Base-by-base conservation (phyloP, 2,888 invertebrate species). In the Lymantria monacha region DNA sequence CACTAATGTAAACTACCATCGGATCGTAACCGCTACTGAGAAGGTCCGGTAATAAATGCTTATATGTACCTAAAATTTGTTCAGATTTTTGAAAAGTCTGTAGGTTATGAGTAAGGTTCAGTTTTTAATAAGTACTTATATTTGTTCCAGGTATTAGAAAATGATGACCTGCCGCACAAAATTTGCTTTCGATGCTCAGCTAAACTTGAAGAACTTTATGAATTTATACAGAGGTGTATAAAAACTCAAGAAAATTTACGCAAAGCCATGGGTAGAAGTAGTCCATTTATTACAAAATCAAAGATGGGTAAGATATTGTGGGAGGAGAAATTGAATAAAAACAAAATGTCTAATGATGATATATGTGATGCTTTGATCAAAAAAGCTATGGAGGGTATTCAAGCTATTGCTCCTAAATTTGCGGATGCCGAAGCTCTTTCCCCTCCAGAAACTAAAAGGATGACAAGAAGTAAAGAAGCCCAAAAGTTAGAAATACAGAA, bases 141-240 rank as follows among this genome's bases (percentile, higher is more conserved):
- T 22, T 22, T 33, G 33, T 88, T 86, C 38, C 79, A 92, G 92
- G 73, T 92, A 57, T 73, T 79, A 22, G 91, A 91, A 72, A 84
- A 86, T 74, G 92, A 92, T 74, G 86, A 87, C 38, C 72, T 92
- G 1, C 91, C 92, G n/a, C 89, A 91, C 61, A 92, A 88, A 78
- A 89, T 92, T 51, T 92, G 92, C 64, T 92, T 89, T 59, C 76
- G 92, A 12, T 92, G 92, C 58, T 91, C 92, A 49, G 91, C 92
- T 11, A 92, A 92, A 63, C 76, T 92, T 30, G 88, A 91, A 63
- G 92, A 92, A 59, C 72, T 91, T 5, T 69, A 87, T 70, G 92
- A 92, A 63, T 92, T 92, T 70, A 76, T 88, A 43, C 81, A 90
- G 42, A 91, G 81, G 69, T 91, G 92, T 79, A 72, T 85, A 41